Evolutionary conservation across 64 coral and sea anemone genomes (phyloP), one percentile per base, ranked within the genome.

Genomic region (Acropora yongei): DNA sequence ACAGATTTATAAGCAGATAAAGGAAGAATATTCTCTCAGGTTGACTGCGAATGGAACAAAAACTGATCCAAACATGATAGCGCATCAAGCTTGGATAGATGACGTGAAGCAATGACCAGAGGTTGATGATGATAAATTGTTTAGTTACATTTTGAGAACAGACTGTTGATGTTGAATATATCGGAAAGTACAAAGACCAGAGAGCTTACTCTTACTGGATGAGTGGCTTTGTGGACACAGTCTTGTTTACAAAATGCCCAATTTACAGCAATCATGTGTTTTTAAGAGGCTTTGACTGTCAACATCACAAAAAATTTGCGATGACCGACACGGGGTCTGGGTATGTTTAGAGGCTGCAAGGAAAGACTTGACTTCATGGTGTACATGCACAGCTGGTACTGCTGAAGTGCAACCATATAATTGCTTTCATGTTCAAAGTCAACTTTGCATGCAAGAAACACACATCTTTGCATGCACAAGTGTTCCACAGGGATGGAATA

Each of bases 211-310:
- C 79, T 3, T 91, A 83, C 44, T 91, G 89, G 89, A 67, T 91
- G 41, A 91, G 89, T 82, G 89, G 89, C 57, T 91, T 91, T 81
- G 89, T 91, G 47, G 89, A 74, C 20, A 91, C 78, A 82, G 14
- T 90, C 14, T 68, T 57, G 9, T 50, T 82, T 57, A 57, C 80
- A 57, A 82, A 82, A 60, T 82, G 80, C 57, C 57, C 80, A 30
- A 7, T 58, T 60, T 19, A 82, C 57, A 39, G 57, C 47, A 82
- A 82, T 14, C 80, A 82, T 41, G 69, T 87, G 84, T 87, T 69
- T 69, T 69, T 68, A 44, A 86, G 72, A 71, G 83, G 55, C 18
- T 71, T 17, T 86, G 83, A 44, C 49, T 72, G 4, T 60, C 83
- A 30, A 30, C 83, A 43, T 71, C 61, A 18, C 83, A 87, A 87